phyloP scores from a whole-genome alignment of 1,140 invertebrate genomes.

The Branchinecta lindahli region DNA sequence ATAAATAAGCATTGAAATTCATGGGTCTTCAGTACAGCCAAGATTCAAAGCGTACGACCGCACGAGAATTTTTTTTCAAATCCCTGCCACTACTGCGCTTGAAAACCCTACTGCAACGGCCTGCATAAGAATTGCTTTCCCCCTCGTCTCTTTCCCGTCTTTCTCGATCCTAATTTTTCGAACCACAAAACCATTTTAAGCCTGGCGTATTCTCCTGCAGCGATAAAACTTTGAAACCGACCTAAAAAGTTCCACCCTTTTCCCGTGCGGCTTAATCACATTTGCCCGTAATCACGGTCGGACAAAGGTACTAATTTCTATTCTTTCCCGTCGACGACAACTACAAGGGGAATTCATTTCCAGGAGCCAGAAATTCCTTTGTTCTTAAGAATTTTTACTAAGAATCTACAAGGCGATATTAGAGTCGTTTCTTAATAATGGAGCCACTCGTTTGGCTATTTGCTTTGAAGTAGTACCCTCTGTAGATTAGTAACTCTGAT shows the following conservation, averaged over 20 bases:
- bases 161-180: background rate
- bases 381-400: constrained; percentile 10
- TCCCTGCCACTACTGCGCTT: too few relatives aligned
- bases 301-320: constrained; percentile 11
- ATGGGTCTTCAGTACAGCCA: too few relatives aligned
- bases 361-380: background rate
- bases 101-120: too few relatives aligned
- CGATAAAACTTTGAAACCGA: constrained; percentile 9
- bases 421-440: too few relatives aligned
- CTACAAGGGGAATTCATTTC: background rate
- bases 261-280: background rate
- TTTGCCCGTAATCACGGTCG: constrained; percentile 9
- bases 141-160: background rate
- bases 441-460: too few relatives aligned
- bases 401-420: background rate
- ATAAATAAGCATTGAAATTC: too few relatives aligned
- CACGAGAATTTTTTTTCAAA: too few relatives aligned
- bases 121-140: too few relatives aligned
- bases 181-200: background rate
- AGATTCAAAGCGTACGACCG: too few relatives aligned
- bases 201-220: background rate
- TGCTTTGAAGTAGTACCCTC: too few relatives aligned
- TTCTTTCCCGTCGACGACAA: constrained; percentile 1
- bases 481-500: too few relatives aligned
- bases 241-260: constrained; percentile 10